Evolutionary conservation across 1,140 invertebrate species (phyloP).

Genomic region (Aleiodes sp.): DNA sequence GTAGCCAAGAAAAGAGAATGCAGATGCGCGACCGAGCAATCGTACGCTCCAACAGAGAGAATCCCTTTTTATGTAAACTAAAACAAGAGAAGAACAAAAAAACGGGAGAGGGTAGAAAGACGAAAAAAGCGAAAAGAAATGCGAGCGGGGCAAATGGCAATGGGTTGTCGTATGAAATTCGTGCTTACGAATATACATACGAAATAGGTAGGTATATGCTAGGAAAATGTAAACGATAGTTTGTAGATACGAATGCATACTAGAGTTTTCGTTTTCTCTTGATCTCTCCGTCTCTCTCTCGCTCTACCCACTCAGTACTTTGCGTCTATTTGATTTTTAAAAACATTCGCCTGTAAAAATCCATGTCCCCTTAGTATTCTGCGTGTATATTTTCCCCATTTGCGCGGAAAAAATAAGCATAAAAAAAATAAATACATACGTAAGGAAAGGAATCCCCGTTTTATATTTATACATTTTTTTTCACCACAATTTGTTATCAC

Average conservation of each 20-base stretch:
- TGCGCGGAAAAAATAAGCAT: neutral
- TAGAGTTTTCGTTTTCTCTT: neutral
- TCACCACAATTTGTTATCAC: neutral
- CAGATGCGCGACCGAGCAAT: slow-evolving; percentile 29
- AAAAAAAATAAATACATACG: neutral
- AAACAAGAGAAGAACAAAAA: neutral
- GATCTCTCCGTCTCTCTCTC: neutral
- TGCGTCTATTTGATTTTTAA: slow-evolving; percentile 27
- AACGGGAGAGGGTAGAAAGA: neutral
- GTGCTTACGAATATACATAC: slow-evolving; percentile 21
- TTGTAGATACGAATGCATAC: slow-evolving; percentile 3
- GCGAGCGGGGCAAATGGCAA: too few relatives aligned
- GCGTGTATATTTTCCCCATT: neutral
- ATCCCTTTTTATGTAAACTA: slow-evolving; percentile 20
- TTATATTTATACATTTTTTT: neutral
- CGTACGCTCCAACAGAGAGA: neutral
- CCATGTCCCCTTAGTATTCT: neutral
- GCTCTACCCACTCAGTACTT: slow-evolving; percentile 16
- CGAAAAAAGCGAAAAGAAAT: neutral
- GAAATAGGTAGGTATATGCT: slow-evolving; percentile 14
- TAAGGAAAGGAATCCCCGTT: neutral
- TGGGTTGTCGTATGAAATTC: slow-evolving; percentile 23
- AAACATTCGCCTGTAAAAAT: slow-evolving; percentile 24
- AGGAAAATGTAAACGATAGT: slow-evolving; percentile 32
- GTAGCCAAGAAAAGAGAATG: slow-evolving; percentile 4